phyloP scores from a whole-genome alignment of 1,140 invertebrate genomes.

The Arion vulgaris region DNA sequence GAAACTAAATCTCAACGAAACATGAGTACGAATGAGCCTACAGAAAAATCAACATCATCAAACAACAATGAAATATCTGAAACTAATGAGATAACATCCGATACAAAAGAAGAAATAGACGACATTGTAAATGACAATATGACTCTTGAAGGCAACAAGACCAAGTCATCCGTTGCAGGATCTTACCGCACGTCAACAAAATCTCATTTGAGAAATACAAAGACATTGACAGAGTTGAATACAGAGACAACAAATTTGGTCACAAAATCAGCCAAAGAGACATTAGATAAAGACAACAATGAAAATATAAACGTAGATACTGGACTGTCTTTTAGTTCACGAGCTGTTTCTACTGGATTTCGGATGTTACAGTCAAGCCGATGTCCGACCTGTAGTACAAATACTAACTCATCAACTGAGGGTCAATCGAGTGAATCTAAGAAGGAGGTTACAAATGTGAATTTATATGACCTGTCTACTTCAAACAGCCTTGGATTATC shows the following conservation, averaged over 20 bases:
- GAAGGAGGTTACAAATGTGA: not conserved
- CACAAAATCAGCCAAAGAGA: not conserved
- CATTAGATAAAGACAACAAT: not conserved
- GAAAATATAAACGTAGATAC: not conserved
- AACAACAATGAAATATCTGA: not conserved
- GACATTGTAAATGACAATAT: not conserved
- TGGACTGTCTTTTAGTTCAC: not conserved
- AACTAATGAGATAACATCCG: not conserved
- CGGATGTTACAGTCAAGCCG: not conserved
- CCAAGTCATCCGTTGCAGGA: not conserved
- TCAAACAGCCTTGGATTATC: not conserved
- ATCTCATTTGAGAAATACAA: not conserved
- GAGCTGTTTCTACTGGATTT: not conserved
- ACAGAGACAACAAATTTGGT: not conserved
- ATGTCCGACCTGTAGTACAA: not conserved
- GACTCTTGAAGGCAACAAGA: not conserved
- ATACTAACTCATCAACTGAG: not conserved
- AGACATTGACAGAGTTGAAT: not conserved
- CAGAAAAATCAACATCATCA: not conserved
- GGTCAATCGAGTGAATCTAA: not conserved
- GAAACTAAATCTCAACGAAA: not conserved
- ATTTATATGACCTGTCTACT: not conserved
- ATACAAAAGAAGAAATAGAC: not conserved
- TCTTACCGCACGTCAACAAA: not conserved
- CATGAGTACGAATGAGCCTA: not conserved